Base-by-base conservation (phyloP, 2,113 vertebrate species). In the Aspiorhynchus laticeps region DNA sequence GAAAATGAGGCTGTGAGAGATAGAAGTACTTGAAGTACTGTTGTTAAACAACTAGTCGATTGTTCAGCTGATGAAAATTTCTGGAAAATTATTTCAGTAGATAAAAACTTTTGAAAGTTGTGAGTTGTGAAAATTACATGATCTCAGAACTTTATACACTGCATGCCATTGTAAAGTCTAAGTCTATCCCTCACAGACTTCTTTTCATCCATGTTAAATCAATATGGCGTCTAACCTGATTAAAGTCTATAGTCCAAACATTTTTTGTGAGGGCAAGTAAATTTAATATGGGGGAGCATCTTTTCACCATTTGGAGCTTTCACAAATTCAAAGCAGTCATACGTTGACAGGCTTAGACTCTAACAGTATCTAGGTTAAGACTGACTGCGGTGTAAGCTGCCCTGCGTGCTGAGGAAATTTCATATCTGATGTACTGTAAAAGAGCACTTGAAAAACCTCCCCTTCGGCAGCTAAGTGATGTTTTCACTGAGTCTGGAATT, bases 391-490 rank as follows among this genome's bases (percentile, higher is more conserved):
- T 43, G n/a, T 51, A 77, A 77, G 41, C 46, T 28, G 48, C 48
- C 28, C 26, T 53, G 43, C 9, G 1, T 19, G 28, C 48, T 31
- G 43, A 56, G 17, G 48, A 53, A 53, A 33, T 56, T 79, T 51
- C 17, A 31, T 36, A 56, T 56, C 43, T 51, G 76, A 56, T 53
- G 48, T n/a, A n/a, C n/a, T n/a, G n/a, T 11, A 79, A 79, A 43
- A 53, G 48, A 56, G 48, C 26, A 53, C 43, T 33, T 33, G 48
- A 56, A 56, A 56, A 79, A 33, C 2, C 24, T 46, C 41, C 38
- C 73, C 71, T n/a, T 43, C 12, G 9, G 26, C 28, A 56, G 28
- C 17, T 79, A 79, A 79, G 48, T 33, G 76, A 79, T 79, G 76
- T 56, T 79, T 53, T 79, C 19, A 33, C 26, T 11, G 48, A 53